Evolutionary conservation across 2,113 vertebrate genomes (phyloP).

Genomic region (Psephotus haematonotus): DNA sequence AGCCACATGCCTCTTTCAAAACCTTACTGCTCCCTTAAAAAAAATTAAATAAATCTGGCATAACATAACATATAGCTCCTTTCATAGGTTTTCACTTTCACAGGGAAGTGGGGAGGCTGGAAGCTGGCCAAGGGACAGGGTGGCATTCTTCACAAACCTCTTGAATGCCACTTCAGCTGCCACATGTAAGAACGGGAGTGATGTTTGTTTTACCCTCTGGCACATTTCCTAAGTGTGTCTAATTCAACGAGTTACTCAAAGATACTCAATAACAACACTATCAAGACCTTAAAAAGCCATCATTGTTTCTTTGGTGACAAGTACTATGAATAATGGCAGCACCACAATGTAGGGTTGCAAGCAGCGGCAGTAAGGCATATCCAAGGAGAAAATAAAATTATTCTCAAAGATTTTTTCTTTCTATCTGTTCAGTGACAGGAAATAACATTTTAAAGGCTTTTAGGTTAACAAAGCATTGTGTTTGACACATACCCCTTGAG

Average conservation of each 20-base stretch:
- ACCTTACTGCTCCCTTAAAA: not conserved
- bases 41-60: too few relatives aligned
- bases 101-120: not conserved
- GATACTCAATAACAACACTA: not conserved
- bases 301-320: not conserved
- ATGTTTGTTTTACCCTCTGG: conserved; percentile 8
- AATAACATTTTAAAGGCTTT: not conserved
- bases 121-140: not conserved
- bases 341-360: not conserved
- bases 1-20: not conserved
- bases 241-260: conserved; percentile 31
- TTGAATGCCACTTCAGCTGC: conserved; percentile 5
- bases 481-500: not conserved
- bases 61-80: not conserved
- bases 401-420: not conserved
- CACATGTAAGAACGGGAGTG: not conserved
- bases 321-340: not conserved
- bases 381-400: not conserved
- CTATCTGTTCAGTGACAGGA: not conserved
- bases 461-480: not conserved
- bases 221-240: not conserved
- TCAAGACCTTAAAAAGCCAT: not conserved
- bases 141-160: not conserved
- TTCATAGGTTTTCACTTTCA: not conserved
- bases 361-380: not conserved